These are phyloP conservation scores for Rhabdomys pumilio DNA, from an alignment of 2,797 vertebrate species.

Conservation along the genomic window DNA sequence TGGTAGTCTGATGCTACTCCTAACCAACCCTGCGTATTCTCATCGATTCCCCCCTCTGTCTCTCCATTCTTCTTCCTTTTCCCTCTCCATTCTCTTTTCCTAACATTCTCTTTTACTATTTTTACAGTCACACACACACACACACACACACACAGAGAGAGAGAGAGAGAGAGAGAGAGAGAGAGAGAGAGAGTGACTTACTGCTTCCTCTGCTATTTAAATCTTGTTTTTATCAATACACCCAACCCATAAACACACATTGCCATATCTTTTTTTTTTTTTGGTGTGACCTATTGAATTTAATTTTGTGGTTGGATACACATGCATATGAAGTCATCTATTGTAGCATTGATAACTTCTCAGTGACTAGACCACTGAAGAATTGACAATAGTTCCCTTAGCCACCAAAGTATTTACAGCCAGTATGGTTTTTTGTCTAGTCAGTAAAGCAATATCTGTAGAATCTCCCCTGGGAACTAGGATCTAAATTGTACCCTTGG, in stretches of 20 bases:
- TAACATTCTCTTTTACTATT: background rate
- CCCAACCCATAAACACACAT: background rate
- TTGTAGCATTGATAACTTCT: background rate
- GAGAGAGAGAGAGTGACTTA: background rate
- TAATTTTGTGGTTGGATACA: background rate
- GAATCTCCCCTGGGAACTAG: too few relatives aligned
- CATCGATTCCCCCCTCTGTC: fast-evolving
- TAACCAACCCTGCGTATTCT: too few relatives aligned
- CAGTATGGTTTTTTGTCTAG: background rate
- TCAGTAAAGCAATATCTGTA: background rate
- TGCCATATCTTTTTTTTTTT: background rate
- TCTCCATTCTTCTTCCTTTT: background rate
- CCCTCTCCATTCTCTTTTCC: background rate
- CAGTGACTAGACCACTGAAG: background rate
- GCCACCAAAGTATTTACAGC: too few relatives aligned
- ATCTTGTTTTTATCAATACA: too few relatives aligned
- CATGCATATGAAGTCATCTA: background rate
- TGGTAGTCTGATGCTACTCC: background rate
- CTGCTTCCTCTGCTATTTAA: background rate
- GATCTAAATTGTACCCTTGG: background rate
- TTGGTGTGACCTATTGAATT: background rate
- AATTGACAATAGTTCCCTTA: background rate
- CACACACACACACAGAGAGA: background rate
- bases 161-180: too few relatives aligned
- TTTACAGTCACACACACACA: background rate